Conservation (phyloP, 2,888 invertebrate species). For the Melinaea menophilus region DNA sequence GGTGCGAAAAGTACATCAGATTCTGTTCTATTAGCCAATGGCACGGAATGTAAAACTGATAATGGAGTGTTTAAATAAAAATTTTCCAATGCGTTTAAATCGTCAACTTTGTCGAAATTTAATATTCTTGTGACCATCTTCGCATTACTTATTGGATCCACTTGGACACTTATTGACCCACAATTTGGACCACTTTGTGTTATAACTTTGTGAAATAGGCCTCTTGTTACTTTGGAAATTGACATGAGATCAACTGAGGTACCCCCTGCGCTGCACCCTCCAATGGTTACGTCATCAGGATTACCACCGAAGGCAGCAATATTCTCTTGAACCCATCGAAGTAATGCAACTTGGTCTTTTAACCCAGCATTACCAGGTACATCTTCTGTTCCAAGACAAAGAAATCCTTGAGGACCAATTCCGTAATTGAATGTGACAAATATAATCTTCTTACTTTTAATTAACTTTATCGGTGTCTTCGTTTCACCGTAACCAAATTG, state of each 20-base stretch:
- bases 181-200: conserved; percentile 46
- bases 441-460: conserved; percentile 41
- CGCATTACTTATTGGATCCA: conserved; percentile 46
- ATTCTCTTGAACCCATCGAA: conserved; percentile 40
- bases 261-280: conserved; percentile 49
- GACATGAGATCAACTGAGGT: conserved; percentile 45
- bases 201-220: conserved; percentile 49
- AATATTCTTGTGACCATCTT: conserved; percentile 39
- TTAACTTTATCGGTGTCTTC: conserved; percentile 30
- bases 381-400: conserved; percentile 51
- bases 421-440: conserved; percentile 50
- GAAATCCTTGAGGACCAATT: conserved; percentile 43
- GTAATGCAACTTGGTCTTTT: conserved; percentile 52
- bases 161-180: conserved; percentile 39
- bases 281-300: conserved; percentile 49
- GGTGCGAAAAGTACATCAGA: conserved; percentile 32
- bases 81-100: conserved; percentile 42
- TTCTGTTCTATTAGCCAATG: conserved; percentile 26
- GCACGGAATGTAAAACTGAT: conserved; percentile 33
- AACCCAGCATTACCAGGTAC: conserved; percentile 56
- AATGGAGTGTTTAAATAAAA: conserved; percentile 44
- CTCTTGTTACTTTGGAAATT: conserved; percentile 42
- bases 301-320: conserved; percentile 53
- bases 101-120: conserved; percentile 39
- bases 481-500: conserved; percentile 47